These are phyloP conservation scores for Venturia canescens DNA, from an alignment of 1,140 invertebrate genomes.

Conservation along the genomic window DNA sequence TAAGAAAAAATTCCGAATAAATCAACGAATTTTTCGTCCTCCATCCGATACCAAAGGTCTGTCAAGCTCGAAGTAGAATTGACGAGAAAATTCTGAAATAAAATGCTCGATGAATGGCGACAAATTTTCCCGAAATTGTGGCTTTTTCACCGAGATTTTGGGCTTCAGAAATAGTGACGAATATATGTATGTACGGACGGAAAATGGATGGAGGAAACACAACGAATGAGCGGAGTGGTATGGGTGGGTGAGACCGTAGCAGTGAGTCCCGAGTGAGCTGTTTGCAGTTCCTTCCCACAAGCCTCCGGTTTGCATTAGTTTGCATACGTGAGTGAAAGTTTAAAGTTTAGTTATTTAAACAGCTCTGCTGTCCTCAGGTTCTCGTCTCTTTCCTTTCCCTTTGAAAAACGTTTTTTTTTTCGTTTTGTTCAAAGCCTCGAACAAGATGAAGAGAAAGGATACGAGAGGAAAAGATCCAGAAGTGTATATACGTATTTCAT, in stretches of 20 bases:
- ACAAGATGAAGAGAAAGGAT: background rate
- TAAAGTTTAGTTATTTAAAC: conserved; percentile 72
- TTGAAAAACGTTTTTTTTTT: background rate
- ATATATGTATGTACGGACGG: background rate
- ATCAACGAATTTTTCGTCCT: too few relatives aligned
- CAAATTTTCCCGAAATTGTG: too few relatives aligned
- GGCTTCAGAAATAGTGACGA: too few relatives aligned
- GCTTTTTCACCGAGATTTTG: too few relatives aligned
- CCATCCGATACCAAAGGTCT: too few relatives aligned
- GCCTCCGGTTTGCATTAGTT: conserved; percentile 70
- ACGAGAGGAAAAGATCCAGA: background rate
- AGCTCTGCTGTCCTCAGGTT: conserved; percentile 58
- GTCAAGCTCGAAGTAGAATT: too few relatives aligned
- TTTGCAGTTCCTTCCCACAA: conserved; percentile 69
- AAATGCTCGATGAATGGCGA: too few relatives aligned
- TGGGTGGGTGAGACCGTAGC: conserved; percentile 31
- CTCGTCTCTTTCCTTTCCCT: conserved; percentile 47
- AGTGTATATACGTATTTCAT: background rate
- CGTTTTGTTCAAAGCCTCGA: conserved; percentile 18
- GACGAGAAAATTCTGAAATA: too few relatives aligned
- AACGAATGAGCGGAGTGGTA: background rate
- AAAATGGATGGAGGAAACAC: conserved; percentile 11
- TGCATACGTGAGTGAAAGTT: conserved; percentile 70
- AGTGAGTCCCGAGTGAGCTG: conserved; percentile 67
- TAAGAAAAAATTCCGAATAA: too few relatives aligned